A percentile compares a stretch with the other conserved stretches of the same genome.
Evolutionary conservation across 30 jellyfish, hydroid and myxozoan genomes (phyloP).

Genomic region (Phacellophora camtschatica): DNA sequence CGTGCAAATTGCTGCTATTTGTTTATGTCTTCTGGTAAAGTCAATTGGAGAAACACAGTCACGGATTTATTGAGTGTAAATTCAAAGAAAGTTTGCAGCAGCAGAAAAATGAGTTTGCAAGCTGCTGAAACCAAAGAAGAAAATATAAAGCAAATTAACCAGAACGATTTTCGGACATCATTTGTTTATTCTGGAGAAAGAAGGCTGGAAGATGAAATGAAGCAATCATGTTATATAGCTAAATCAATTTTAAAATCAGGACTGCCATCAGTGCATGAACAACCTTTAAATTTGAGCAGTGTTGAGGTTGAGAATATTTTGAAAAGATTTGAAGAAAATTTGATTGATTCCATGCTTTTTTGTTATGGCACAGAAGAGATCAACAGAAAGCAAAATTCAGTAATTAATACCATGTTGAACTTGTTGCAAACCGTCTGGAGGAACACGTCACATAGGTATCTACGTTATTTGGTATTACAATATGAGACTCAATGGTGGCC

Average conservation of each 20-base stretch:
- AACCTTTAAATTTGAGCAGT: slow-evolving; percentile 13
- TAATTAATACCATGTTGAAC: slow-evolving; percentile 20
- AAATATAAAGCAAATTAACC: too few relatives aligned
- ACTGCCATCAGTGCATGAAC: slow-evolving; percentile 15
- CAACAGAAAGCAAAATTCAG: slow-evolving; percentile 22
- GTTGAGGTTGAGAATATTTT: slow-evolving; percentile 1
- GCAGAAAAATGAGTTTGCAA: too few relatives aligned
- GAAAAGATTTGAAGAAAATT: slow-evolving; percentile 20
- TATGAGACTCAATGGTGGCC: neutral
- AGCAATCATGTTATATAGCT: slow-evolving; percentile 73
- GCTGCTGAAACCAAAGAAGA: too few relatives aligned
- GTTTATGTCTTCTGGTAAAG: too few relatives aligned
- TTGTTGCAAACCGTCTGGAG: slow-evolving; percentile 36
- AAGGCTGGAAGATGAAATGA: slow-evolving; percentile 55
- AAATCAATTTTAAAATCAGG: slow-evolving; percentile 57
- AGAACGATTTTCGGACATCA: neutral
- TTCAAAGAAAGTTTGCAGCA: too few relatives aligned
- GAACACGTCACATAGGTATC: slow-evolving; percentile 21
- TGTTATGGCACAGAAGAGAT: slow-evolving; percentile 41
- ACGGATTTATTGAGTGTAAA: too few relatives aligned
- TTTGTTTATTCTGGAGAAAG: neutral
- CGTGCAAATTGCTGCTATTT: too few relatives aligned
- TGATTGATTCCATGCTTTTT: slow-evolving; percentile 36
- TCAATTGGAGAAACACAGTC: too few relatives aligned
- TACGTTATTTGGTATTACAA: neutral